These are phyloP conservation scores for Eidolon helvum DNA, from an alignment of 2,113 vertebrate genomes.

Conservation along the genomic window DNA sequence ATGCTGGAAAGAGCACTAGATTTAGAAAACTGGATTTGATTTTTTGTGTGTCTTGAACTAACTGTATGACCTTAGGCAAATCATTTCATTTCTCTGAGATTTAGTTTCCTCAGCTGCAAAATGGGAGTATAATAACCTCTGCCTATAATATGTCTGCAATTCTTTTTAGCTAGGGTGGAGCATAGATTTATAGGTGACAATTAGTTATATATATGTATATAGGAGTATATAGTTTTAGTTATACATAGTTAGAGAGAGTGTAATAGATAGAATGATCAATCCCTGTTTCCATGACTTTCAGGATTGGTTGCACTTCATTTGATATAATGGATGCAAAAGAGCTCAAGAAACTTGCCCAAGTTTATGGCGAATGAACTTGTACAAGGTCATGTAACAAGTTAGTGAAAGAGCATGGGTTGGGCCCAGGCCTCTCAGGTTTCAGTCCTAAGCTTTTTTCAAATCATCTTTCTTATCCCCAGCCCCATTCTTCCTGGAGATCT, in stretches of 20 bases:
- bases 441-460: neutral
- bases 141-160: neutral
- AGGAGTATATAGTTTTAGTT: neutral
- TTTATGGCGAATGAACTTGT: neutral
- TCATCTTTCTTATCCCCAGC: neutral
- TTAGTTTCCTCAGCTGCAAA: conserved; percentile 22
- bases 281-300: neutral
- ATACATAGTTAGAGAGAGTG: neutral
- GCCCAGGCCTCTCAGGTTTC: neutral
- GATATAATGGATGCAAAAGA: neutral
- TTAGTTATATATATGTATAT: neutral
- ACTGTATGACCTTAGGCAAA: neutral
- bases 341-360: neutral
- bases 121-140: neutral
- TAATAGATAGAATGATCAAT: neutral
- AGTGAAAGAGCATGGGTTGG: neutral
- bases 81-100: neutral
- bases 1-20: neutral
- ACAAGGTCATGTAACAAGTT: neutral
- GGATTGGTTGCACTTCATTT: neutral
- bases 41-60: neutral
- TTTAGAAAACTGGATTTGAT: neutral
- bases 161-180: neutral
- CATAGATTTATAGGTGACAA: neutral
- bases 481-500: neutral